Evolutionary conservation across 2,797 vertebrate species (phyloP), one percentile per base, ranked within the genome.

Genomic region (Oryzias sinensis): DNA sequence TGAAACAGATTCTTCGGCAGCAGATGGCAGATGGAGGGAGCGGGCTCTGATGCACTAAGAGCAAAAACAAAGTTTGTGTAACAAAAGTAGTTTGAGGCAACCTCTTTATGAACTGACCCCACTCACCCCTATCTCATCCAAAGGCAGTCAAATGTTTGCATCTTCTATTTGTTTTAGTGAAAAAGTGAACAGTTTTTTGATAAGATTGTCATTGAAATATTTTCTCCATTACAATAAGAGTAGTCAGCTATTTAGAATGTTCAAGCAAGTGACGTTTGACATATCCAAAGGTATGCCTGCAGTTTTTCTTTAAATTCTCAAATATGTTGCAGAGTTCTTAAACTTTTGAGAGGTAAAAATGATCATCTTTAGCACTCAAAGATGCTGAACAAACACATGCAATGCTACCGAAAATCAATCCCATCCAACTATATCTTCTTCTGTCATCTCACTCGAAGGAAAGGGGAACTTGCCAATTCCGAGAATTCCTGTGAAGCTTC

Each of bases 1-100:
- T 93, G 92, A 92, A 93, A 92, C 90, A 91, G 90, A 92, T 93
- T 93, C 92, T 92, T 91, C 86, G 74, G 81, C 87, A 90, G 90
- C 92, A 93, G 92, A 93, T 93, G 92, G 92, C 87, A 82, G 88
- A 83, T 62, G 84, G 83, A 82, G 88, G 77, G 82, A 89, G 84
- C 85, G 79, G 83, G 89, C 85, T 86, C 86, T 88, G 88, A 88
- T 89, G 83, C 81, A 86, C 55, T 76, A 82, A 85, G 77, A 84
- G 82, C 73, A 74, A 91, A 90, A 91, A 90, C 88, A 92, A 93
- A 93, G 91, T 93, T 93, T 92, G 90, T 91, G 90, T 91, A 92
- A 91, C 90, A 80, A 62, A 90, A 92, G 90, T 89, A 86, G 89
- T 90, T 83, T 65, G 62, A 82, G 81, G 81, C 79, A 82, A 81